Conservation (phyloP, 2,888 invertebrate species). For the Oscheius sp. region DNA sequence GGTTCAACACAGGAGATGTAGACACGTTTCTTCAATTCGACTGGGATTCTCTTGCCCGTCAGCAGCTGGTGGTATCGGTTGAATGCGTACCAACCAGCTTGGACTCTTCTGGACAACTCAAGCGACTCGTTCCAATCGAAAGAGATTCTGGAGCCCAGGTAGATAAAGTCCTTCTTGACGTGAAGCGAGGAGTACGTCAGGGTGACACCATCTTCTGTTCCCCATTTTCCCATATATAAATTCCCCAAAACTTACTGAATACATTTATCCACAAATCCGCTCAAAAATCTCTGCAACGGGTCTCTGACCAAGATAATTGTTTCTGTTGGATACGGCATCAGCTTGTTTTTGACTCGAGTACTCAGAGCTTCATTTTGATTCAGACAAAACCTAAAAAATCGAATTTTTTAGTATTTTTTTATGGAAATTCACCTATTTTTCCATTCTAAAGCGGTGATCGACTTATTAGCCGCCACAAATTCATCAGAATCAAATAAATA, state of each 20-base stretch:
- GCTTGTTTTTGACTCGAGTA: not conserved
- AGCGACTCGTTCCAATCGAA: too few relatives aligned
- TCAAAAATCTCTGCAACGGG: conserved; percentile 19
- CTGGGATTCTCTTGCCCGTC: too few relatives aligned
- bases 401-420: not conserved
- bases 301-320: conserved; percentile 17
- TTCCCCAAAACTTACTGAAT: not conserved
- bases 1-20: too few relatives aligned
- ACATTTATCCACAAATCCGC: conserved; percentile 29
- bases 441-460: not conserved
- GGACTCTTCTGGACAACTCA: too few relatives aligned
- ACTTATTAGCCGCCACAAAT: not conserved
- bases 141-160: too few relatives aligned
- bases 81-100: too few relatives aligned
- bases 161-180: too few relatives aligned
- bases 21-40: too few relatives aligned
- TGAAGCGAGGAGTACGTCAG: too few relatives aligned
- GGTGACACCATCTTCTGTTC: too few relatives aligned
- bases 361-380: conserved; percentile 4
- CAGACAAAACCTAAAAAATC: conserved; percentile 14
- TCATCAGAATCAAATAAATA: conserved; percentile 29
- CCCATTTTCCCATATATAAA: too few relatives aligned
- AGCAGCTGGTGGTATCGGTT: too few relatives aligned
- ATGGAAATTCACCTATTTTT: not conserved
- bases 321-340: conserved; percentile 7